Evolutionary conservation across 2,888 invertebrate species (phyloP).

Genomic region (Eumerus sabulonum): DNA sequence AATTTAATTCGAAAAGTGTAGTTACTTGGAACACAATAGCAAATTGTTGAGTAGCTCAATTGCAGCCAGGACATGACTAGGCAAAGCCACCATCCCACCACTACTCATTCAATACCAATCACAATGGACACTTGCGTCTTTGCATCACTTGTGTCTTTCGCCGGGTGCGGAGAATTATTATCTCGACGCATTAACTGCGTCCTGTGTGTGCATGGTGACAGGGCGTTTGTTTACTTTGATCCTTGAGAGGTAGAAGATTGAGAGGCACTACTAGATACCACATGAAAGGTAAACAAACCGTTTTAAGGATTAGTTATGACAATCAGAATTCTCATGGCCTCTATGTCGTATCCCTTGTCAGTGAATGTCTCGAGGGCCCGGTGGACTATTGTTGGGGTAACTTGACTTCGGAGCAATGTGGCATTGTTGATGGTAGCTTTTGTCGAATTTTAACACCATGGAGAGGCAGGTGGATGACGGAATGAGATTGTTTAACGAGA

Average conservation of each 20-base stretch:
- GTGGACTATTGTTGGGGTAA: too few species aligned
- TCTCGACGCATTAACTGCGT: conserved; percentile 29
- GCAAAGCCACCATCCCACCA: conserved; percentile 13
- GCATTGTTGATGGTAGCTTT: too few species aligned
- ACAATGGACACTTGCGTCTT: conserved; percentile 54
- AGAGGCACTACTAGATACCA: conserved; percentile 26
- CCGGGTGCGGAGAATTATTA: conserved; percentile 47
- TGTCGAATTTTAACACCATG: too few species aligned
- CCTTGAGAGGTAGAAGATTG: conserved; percentile 40
- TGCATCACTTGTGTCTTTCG: conserved; percentile 60
- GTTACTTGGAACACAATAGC: conserved; percentile 53
- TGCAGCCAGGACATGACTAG: conserved; percentile 49
- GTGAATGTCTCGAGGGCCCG: too few species aligned
- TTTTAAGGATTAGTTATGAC: conserved; percentile 67
- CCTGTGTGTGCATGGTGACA: not conserved
- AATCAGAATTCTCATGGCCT: conserved; percentile 17
- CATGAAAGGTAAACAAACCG: conserved; percentile 56
- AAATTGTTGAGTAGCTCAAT: conserved; percentile 66
- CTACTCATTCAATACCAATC: conserved; percentile 23
- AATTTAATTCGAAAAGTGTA: conserved; percentile 50
- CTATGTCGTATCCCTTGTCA: too few species aligned
- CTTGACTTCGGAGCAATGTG: too few species aligned
- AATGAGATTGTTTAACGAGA: too few species aligned
- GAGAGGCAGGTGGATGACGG: too few species aligned
- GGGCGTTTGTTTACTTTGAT: conserved; percentile 49